Percentiles rank a stretch among this genome's conserved stretches.
Conservation (phyloP, 2,113 vertebrate species). For the Hippocampus comes region DNA sequence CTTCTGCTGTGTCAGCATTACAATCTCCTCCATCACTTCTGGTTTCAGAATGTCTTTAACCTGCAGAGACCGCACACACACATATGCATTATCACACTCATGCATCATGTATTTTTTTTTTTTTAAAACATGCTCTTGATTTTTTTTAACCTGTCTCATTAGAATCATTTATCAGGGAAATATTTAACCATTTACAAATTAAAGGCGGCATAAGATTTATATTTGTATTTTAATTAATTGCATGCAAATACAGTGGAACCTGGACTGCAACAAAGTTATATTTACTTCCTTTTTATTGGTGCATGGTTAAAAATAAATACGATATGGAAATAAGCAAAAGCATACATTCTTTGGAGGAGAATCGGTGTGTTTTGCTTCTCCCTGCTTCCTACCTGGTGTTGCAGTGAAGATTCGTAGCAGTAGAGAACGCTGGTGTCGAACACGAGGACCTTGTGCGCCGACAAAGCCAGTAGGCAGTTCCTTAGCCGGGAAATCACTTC, state of each 20-base stretch:
- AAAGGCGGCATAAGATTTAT: not conserved
- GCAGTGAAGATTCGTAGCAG: slow-evolving; percentile 89
- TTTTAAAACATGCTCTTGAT: not conserved
- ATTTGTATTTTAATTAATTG: not conserved
- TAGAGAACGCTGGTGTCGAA: slow-evolving; percentile 96
- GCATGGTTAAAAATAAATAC: no score
- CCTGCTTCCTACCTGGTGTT: slow-evolving; percentile 79
- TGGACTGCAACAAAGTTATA: not conserved
- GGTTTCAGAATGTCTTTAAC: slow-evolving; percentile 95
- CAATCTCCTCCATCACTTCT: slow-evolving; percentile 88
- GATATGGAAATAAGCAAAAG: no score
- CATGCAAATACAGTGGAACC: not conserved
- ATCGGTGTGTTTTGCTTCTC: no score
- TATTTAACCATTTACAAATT: not conserved
- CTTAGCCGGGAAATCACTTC: slow-evolving; percentile 94
- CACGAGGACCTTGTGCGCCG: slow-evolving; percentile 82
- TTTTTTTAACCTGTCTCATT: not conserved
- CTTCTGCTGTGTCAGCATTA: slow-evolving; percentile 87
- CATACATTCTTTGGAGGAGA: no score
- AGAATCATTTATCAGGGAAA: not conserved
- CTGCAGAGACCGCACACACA: slow-evolving; percentile 60
- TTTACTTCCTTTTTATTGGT: no score
- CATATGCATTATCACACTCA: not conserved
- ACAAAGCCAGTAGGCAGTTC: slow-evolving; percentile 87
- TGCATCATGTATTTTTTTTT: not conserved